These are phyloP conservation scores for Chloropsis cyanopogon DNA, from an alignment of 2,113 vertebrate genomes.

Conservation along the genomic window DNA sequence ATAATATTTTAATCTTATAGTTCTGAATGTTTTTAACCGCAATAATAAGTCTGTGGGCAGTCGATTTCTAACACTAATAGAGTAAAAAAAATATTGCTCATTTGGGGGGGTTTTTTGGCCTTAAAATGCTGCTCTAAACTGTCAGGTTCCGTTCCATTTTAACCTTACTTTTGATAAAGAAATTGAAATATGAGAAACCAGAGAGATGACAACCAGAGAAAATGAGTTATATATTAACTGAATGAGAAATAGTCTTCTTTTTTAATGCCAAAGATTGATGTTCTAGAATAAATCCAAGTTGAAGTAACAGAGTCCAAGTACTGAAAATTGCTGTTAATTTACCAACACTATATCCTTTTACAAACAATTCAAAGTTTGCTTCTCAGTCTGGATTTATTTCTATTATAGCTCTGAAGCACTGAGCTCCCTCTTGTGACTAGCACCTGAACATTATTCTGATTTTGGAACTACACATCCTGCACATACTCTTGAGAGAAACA, in stretches of 20 bases:
- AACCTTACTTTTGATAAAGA: background rate
- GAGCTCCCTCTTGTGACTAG: slow-evolving; percentile 68
- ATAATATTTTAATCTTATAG: accelerated
- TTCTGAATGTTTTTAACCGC: background rate
- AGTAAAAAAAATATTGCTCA: background rate
- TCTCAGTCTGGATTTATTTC: background rate
- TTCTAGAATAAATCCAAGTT: background rate
- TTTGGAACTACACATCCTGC: background rate
- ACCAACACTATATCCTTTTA: background rate
- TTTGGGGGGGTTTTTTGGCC: accelerated
- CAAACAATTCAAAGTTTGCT: background rate
- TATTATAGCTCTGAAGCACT: slow-evolving; percentile 16
- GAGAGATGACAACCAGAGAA: background rate
- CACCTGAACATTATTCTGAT: slow-evolving; percentile 31
- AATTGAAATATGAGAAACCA: background rate
- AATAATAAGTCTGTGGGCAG: background rate
- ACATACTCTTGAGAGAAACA: background rate
- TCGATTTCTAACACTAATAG: background rate
- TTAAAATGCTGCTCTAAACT: background rate
- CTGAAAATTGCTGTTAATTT: background rate
- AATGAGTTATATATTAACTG: background rate
- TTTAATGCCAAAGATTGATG: background rate
- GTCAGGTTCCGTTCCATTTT: background rate
- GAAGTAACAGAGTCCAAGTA: background rate
- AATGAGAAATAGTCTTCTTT: background rate